Evolutionary conservation across 2,797 vertebrate genomes (phyloP), one percentile per base, ranked within the genome.

Genomic region (Ceyx erithaca): DNA sequence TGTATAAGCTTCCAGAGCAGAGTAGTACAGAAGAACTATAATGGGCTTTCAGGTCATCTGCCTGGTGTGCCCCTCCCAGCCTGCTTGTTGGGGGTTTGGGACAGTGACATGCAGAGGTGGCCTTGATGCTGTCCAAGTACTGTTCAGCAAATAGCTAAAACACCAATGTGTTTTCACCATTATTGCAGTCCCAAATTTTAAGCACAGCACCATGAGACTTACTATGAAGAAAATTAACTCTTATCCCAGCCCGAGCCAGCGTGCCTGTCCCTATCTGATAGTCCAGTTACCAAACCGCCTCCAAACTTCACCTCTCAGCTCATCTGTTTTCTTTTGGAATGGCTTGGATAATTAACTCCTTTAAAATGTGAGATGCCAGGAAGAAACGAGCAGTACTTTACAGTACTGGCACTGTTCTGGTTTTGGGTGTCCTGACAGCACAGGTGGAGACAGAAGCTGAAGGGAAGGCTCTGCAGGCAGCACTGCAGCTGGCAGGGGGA

Each of bases 261-360:
- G 8, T 4, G 5, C 7, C 33, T 30, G 20, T 28, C 21, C 3
- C 0, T 12, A 7, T 3, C 1, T 0, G 7, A 16, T 18, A 37
- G 46, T 35, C 30, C 31, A 2, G 0, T 59, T 70, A 20, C 18
- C 62, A 72, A 46, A 52, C 25, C 10, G 7, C 52, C 58, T 52
- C 15, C 28, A 59, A 59, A 22, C 49, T 77, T 85, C 43, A 20
- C 31, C 6, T 66, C 4, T 8, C 13, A 28, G 3, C 75, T 54
- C 20, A 30, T 55, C 6, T 1, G 0, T 54, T 58, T 31, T 30
- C 21, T 72, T 81, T 25, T 5, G 5, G 18, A 6, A 1, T 10
- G 18, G 28, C 23, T 45, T 30, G 30, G 28, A 37, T 49, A 35
- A 7, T 1, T 41, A 19, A 30, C 4, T 55, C 15, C 30, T 46